phyloP scores from a whole-genome alignment of 2,113 vertebrate species.

The Vidua macroura region DNA sequence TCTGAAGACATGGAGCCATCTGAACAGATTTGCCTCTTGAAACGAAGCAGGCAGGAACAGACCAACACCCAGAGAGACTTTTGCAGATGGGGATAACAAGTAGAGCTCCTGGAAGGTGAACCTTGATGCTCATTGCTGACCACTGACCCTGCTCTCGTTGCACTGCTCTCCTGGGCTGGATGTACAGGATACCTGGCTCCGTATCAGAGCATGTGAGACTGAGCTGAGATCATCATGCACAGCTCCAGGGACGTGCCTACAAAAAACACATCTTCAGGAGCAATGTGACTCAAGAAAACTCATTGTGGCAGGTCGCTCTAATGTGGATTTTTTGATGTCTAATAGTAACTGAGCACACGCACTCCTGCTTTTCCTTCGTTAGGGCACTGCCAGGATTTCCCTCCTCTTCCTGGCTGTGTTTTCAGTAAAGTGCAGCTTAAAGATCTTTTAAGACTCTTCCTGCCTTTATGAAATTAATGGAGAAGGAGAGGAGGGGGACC shows the following conservation, averaged over 20 bases:
- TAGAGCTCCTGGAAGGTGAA: fast-evolving
- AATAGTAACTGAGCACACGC: fast-evolving
- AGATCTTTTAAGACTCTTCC: background rate
- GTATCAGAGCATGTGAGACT: background rate
- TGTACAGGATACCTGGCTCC: background rate
- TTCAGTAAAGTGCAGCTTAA: background rate
- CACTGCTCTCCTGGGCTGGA: fast-evolving
- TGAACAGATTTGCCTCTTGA: background rate
- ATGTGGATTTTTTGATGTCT: background rate
- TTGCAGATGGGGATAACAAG: background rate
- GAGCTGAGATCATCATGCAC: background rate
- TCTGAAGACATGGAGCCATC: background rate
- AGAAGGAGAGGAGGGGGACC: background rate
- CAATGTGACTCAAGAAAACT: background rate
- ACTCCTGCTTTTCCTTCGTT: background rate
- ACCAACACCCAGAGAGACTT: background rate
- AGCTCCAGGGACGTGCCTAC: background rate
- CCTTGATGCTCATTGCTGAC: background rate
- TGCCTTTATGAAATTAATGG: background rate
- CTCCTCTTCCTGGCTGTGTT: background rate
- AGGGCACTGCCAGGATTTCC: background rate
- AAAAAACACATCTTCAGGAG: background rate
- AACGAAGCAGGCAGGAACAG: background rate
- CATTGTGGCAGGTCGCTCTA: fast-evolving
- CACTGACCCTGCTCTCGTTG: fast-evolving